phyloP scores from a whole-genome alignment of 2,113 vertebrate genomes.

The Vimba vimba region DNA sequence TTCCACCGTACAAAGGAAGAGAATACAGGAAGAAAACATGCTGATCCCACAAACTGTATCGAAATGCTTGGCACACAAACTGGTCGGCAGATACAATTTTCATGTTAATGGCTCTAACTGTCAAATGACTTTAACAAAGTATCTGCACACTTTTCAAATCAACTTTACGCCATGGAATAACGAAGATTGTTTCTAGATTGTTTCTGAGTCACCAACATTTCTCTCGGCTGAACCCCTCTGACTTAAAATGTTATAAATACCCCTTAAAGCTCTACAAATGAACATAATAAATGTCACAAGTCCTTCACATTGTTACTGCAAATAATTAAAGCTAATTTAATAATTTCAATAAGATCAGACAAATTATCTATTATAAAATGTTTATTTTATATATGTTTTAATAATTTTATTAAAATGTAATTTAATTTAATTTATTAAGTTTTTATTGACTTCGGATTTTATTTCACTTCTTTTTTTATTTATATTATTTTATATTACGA shows the following conservation, averaged over 20 bases:
- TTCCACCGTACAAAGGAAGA: conserved; percentile 38
- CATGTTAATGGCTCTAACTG: conserved; percentile 48
- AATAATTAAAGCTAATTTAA: not conserved
- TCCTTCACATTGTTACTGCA: not conserved
- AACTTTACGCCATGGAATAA: conserved; percentile 5
- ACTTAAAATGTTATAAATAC: not conserved
- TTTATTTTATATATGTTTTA: not conserved
- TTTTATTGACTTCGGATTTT: not conserved
- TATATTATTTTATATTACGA: not conserved
- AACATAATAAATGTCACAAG: not conserved
- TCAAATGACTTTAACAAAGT: conserved; percentile 29
- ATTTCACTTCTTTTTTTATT: not conserved
- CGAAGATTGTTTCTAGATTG: not conserved
- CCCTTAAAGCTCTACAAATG: no score
- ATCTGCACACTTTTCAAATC: conserved; percentile 9
- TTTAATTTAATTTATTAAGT: not conserved
- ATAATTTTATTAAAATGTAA: not conserved
- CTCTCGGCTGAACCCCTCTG: not conserved
- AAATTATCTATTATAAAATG: not conserved
- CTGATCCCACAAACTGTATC: conserved; percentile 52
- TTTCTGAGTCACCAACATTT: not conserved
- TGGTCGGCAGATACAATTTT: conserved; percentile 33
- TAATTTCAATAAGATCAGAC: not conserved
- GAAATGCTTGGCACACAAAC: conserved; percentile 37
- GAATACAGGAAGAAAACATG: conserved; percentile 48